These are phyloP conservation scores for Phanerotoma sp. DNA, from an alignment of 2,888 invertebrate genomes.

Conservation along the genomic window DNA sequence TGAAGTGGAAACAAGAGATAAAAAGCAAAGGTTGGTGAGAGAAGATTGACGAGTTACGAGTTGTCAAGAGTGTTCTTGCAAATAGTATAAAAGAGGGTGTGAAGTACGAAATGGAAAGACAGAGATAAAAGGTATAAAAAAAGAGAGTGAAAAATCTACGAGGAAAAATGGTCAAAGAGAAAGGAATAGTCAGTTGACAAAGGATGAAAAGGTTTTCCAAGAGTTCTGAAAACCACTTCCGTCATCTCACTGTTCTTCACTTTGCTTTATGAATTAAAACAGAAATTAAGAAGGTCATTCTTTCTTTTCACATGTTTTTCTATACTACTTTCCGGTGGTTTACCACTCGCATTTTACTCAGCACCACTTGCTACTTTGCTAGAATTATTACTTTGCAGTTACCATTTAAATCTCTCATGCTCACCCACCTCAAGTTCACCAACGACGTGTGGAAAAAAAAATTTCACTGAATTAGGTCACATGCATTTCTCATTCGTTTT, in stretches of 20 bases:
- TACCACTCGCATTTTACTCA: constrained; percentile 11
- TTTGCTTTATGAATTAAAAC: constrained; percentile 31
- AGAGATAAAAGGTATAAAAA: constrained; percentile 2
- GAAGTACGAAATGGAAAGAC: constrained; percentile 2
- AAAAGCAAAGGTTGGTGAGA: neutral
- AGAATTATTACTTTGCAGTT: constrained; percentile 3
- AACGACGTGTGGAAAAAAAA: neutral
- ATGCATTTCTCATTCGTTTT: no score
- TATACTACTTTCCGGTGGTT: constrained; percentile 4
- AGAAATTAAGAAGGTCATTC: constrained; percentile 27
- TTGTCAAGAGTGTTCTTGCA: constrained; percentile 13
- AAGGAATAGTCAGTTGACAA: constrained; percentile 27
- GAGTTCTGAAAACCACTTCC: constrained; percentile 28
- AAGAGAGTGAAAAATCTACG: constrained; percentile 13
- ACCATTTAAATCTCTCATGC: no score
- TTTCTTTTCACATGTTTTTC: neutral
- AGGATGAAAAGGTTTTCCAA: constrained; percentile 34
- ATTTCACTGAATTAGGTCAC: no score
- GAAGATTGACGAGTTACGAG: constrained; percentile 13
- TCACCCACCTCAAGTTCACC: neutral
- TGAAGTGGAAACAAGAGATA: neutral
- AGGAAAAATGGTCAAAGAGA: constrained; percentile 2
- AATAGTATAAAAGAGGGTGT: constrained; percentile 5
- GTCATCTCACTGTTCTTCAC: constrained; percentile 25
- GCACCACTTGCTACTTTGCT: constrained; percentile 10